Evolutionary conservation across 2,113 vertebrate genomes (phyloP), one percentile per base, ranked within the genome.

Genomic region (Grus americana): DNA sequence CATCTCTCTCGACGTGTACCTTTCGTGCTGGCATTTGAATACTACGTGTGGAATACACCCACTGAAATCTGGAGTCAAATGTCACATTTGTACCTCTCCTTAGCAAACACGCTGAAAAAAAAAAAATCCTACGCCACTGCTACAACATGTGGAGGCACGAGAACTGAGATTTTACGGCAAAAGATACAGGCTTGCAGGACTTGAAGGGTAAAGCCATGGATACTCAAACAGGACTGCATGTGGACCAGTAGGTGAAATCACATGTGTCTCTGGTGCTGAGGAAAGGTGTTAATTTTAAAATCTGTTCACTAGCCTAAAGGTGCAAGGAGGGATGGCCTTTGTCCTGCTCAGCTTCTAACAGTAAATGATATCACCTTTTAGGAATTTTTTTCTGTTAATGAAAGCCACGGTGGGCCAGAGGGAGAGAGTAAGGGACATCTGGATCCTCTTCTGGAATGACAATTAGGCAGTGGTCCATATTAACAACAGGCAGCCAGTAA

Each of bases 381-480:
- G 94, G 95, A 93, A 87, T 95, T 93, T 90, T 96, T 85, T 95
- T 95, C 70, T 91, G 87, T 81, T 95, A 95, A 95, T 90, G 93
- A 95, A 95, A 95, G 76, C 66, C 54, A 86, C 2, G 10, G 79
- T 97, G 89, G 74, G 79, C 91, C 95, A 63, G 71, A 91, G 92
- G 47, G 59, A 90, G 71, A 95, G 74, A 87, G 42, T 47, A 85
- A 92, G 49, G 78, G 96, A 95, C 96, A 97, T 95, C 94, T 96
- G 95, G 94, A 97, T 95, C 91, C 92, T 97, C 94, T 95, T 96
- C 97, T 97, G 96, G 95, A 97, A 97, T 93, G 95, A 96, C 78
- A 95, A 80, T 96, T 95, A 96, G 96, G 93, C 96, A 92, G 29
- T 59, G 81, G 89, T 91, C 96, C 95, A 97, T 95, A 86, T 88